These are phyloP conservation scores for Limonius californicus DNA, from an alignment of 1,140 invertebrate species.

Conservation along the genomic window DNA sequence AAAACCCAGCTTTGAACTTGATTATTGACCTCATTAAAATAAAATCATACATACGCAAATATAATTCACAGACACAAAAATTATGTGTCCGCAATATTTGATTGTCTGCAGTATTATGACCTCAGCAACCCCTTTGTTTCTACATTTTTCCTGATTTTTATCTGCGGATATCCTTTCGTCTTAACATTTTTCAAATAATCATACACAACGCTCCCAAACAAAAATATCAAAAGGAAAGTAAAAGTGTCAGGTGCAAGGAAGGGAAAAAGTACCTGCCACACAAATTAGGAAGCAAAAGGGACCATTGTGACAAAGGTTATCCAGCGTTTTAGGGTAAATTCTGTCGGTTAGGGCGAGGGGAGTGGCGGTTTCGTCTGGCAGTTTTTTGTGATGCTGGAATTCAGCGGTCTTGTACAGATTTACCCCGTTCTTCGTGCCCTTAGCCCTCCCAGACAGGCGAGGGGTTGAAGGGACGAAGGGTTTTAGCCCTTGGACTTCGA, in stretches of 20 bases:
- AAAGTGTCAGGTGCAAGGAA: slow-evolving; percentile 15
- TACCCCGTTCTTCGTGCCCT: slow-evolving; percentile 2
- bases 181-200: too few relatives aligned
- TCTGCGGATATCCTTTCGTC: neutral
- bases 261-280: slow-evolving; percentile 6
- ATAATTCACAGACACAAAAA: neutral
- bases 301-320: slow-evolving; percentile 3
- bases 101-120: neutral
- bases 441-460: slow-evolving; percentile 2
- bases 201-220: too few relatives aligned
- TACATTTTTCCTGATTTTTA: neutral
- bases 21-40: neutral
- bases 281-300: slow-evolving; percentile 5
- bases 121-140: neutral
- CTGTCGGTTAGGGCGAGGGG: slow-evolving; percentile 7
- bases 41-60: neutral
- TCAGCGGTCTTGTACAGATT: slow-evolving; percentile 10
- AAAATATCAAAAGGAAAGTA: slow-evolving; percentile 3
- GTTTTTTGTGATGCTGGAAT: slow-evolving; percentile 17
- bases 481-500: neutral
- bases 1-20: slow-evolving; percentile 1
- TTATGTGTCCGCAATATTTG: neutral
- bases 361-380: neutral
- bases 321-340: slow-evolving; percentile 8
- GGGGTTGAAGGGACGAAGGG: slow-evolving; percentile 1